Base-by-base conservation (phyloP, 2,113 vertebrate species). In the Phasianus colchicus region DNA sequence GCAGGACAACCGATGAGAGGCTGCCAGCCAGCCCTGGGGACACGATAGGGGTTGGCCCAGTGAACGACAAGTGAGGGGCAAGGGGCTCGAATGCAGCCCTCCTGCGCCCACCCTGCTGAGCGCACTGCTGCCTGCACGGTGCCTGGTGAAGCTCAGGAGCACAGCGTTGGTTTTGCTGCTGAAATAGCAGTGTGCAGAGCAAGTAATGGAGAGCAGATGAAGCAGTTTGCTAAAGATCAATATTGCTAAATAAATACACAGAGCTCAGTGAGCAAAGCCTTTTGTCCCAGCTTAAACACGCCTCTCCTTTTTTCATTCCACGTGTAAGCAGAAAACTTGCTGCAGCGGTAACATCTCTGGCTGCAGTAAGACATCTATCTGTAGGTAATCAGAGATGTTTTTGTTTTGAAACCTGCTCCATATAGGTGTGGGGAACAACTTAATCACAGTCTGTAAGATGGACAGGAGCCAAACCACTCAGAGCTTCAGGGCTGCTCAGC, bases 121-220 rank as follows among this genome's bases (percentile, higher is more conserved):
- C 47, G 27, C 6, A 30, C 47, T 13, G 47, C 67, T 34, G 1
- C 36, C 67, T 25, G n/a, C 16, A 30, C 11, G 1, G 54, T 32
- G 18, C 3, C 42, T 22, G 2, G 30, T 20, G 11, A 6, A 24
- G 64, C 3, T 63, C 45, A 32, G 48, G 17, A 36, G 21, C n/a
- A 16, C 36, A 13, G 29, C 2, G 10, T 12, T 43, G 36, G 22
- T 38, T 87, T 89, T 75, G 78, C 63, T 82, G 13, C 71, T 54
- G 57, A 50, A 91, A 43, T 8, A 43, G 48, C 40, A 81, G 66
- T 0, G 0, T 24, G 40, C 52, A 72, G 77, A 69, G 66, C 45
- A 47, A 80, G 58, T 48, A 73, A 75, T 25, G 71, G 86, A 70
- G 42, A 91, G 40, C 54, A 89, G 78, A 70, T 93, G 69, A 96